Evolutionary conservation across 2,113 vertebrate genomes (phyloP), one percentile per base, ranked within the genome.

Genomic region (Lasiurus borealis): DNA sequence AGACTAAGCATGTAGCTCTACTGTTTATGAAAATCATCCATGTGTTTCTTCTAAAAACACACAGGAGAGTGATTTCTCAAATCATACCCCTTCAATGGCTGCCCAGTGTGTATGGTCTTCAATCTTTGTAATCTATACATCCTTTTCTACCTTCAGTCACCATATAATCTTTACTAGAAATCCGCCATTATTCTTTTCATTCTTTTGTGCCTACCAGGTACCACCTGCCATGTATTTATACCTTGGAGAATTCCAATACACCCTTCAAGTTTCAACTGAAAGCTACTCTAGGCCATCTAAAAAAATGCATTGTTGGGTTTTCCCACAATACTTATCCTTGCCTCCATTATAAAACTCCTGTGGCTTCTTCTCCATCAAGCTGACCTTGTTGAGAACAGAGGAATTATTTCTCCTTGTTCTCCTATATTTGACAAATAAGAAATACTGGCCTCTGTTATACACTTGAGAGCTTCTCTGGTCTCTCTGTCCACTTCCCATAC

Each of bases 401-500:
- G 54, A 44, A 15, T 71, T 54, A 69, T 15, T 82, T 82, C n/a
- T 84, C 23, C 54, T 31, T 93, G 40, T 68, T 57, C 8, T 14
- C 16, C 11, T 78, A 15, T 25, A 29, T 85, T 82, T 64, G 8
- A 29, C 10, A 69, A 36, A 8, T 64, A 80, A 91, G 50, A 64
- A 93, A 71, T 40, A 14, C 44, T 84, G 14, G 16, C 15, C n/a
- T 57, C 27, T 77, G 44, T 8, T n/a, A 27, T 12, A 59, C 1
- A 59, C 2, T 76, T 81, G 29, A 82, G 80, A 48, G 5, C 8
- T 80, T 73, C 29, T 64, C 15, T 69, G 13, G 3, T 90, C 18
- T 78, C 18, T 86, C 3, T 57, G 0, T n/a, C 5, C 6, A 3
- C 4, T 25, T 19, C 16, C 48, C 3, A 4, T 0, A 27, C 7